These are phyloP conservation scores for Mycteria americana DNA, from an alignment of 2,797 vertebrate species.

Conservation along the genomic window DNA sequence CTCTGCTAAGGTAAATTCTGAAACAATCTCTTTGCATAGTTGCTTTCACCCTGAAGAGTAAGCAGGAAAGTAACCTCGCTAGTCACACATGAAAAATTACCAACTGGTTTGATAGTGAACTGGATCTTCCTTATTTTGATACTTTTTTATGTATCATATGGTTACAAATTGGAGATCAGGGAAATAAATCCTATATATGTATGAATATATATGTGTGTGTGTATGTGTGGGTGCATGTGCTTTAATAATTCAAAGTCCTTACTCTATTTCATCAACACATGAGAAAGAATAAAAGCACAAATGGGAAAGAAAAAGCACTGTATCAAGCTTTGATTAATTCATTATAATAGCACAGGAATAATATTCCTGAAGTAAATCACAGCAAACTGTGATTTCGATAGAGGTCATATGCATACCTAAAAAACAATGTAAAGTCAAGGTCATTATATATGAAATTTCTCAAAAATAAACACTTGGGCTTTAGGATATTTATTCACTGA, in stretches of 20 bases:
- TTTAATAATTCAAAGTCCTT: slow-evolving; percentile 32
- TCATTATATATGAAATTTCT: slow-evolving; percentile 54
- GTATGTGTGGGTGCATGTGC: not conserved
- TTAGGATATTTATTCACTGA: slow-evolving; percentile 71
- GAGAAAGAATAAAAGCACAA: slow-evolving; percentile 12
- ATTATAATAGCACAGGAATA: not conserved
- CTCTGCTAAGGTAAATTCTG: not conserved
- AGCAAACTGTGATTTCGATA: slow-evolving; percentile 15
- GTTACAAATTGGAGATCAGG: not conserved
- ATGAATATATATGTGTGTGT: not conserved
- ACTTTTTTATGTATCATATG: not conserved
- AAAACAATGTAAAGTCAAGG: slow-evolving; percentile 47
- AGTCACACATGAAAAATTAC: not conserved
- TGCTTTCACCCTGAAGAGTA: not conserved
- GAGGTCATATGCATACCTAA: not conserved
- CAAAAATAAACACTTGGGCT: slow-evolving; percentile 63
- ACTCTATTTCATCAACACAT: not conserved
- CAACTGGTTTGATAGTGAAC: not conserved
- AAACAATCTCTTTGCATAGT: not conserved
- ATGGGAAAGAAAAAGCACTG: not conserved
- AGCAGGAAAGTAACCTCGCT: not conserved
- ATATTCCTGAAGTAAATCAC: slow-evolving; percentile 25
- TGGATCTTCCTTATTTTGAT: not conserved
- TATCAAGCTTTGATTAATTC: slow-evolving; percentile 28
- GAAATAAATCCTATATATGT: not conserved